These are phyloP conservation scores for Microctenopoma steveboyesi DNA, from an alignment of 2,797 vertebrate genomes.

Conservation along the genomic window DNA sequence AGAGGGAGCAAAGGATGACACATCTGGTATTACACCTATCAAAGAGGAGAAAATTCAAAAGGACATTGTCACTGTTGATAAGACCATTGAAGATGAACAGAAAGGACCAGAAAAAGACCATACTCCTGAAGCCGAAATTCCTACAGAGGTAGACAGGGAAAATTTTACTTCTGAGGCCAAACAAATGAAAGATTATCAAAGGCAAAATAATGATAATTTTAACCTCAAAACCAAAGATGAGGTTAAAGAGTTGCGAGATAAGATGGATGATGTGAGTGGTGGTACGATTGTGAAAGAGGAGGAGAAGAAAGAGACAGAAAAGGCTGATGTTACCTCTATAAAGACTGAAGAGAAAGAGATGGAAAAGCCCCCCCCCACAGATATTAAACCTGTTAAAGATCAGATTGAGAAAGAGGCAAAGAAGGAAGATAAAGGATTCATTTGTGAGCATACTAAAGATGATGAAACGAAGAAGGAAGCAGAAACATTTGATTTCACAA, in stretches of 20 bases:
- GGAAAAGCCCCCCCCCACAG: conserved; percentile 51
- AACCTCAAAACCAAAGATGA: conserved; percentile 68
- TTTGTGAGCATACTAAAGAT: conserved; percentile 22
- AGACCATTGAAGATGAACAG: conserved; percentile 36
- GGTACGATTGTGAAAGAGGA: conserved; percentile 27
- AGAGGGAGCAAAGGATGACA: conserved; percentile 50
- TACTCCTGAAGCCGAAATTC: conserved; percentile 20
- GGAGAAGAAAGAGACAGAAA: conserved; percentile 57
- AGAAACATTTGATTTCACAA: conserved; percentile 40
- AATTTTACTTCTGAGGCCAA: conserved; percentile 22
- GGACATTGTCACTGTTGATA: conserved; percentile 29
- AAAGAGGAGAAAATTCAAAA: conserved; percentile 48
- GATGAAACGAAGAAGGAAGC: conserved; percentile 46
- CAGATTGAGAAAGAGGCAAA: conserved; percentile 44
- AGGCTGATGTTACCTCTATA: conserved; percentile 22
- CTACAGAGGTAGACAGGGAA: conserved; percentile 30
- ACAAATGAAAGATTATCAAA: conserved; percentile 46
- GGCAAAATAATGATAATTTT: conserved; percentile 51
- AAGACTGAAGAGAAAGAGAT: conserved; percentile 44
- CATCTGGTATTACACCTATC: conserved; percentile 65
- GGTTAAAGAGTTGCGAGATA: conserved; percentile 26
- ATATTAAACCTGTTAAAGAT: conserved; percentile 61
- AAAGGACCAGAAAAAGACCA: conserved; percentile 42
- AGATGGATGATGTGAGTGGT: conserved; percentile 36
- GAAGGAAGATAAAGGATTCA: conserved; percentile 14